These are phyloP conservation scores for Seriola quinqueradiata DNA, from an alignment of 2,113 vertebrate species.

Conservation along the genomic window DNA sequence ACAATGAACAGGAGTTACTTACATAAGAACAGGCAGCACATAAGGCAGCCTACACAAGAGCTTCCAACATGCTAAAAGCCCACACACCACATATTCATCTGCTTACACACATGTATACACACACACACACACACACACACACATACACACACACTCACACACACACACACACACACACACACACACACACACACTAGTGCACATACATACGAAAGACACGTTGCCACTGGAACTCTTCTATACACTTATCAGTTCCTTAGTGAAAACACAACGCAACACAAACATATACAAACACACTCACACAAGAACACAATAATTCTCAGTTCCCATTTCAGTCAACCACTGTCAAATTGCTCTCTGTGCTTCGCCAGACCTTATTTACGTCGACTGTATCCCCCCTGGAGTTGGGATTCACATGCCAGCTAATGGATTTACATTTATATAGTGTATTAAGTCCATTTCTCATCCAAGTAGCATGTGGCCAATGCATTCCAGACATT, in stretches of 20 bases:
- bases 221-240: background rate
- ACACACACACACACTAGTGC: background rate
- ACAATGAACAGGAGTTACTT: conserved; percentile 41
- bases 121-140: conserved; percentile 11
- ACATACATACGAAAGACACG: conserved; percentile 11
- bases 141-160: background rate
- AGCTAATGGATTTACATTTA: conserved; percentile 64
- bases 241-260: background rate
- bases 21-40: conserved; percentile 56
- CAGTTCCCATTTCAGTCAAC: background rate
- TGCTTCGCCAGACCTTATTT: conserved; percentile 11
- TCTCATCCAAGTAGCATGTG: conserved; percentile 9
- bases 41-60: conserved; percentile 58
- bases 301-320: background rate
- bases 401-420: conserved; percentile 27
- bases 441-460: conserved; percentile 53
- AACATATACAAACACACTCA: background rate
- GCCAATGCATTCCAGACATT: conserved; percentile 21
- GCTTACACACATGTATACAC: background rate
- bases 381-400: background rate
- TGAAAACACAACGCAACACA: background rate
- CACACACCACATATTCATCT: conserved; percentile 54
- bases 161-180: background rate
- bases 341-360: conserved; percentile 8
- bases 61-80: conserved; percentile 62